These are phyloP conservation scores for Lutraria rhynchaena DNA, from an alignment of 1,140 invertebrate species.

Conservation along the genomic window DNA sequence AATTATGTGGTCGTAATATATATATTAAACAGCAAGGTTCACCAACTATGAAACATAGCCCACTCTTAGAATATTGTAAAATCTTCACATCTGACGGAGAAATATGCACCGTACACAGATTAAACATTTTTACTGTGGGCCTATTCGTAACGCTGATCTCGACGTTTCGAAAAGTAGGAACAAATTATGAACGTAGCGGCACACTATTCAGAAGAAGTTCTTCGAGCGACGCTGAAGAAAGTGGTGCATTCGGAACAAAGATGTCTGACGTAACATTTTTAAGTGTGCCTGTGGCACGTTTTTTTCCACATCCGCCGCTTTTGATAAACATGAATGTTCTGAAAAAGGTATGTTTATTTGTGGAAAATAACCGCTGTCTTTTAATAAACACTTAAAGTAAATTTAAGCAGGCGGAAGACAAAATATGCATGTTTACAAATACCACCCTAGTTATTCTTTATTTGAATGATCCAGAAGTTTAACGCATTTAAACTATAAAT, in stretches of 20 bases:
- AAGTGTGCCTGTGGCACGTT: constrained; percentile 7
- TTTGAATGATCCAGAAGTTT: too few species aligned
- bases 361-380: background rate
- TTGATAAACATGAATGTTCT: constrained; percentile 19
- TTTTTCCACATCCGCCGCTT: constrained; percentile 14
- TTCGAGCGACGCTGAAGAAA: constrained; percentile 7
- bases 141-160: constrained; percentile 34
- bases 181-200: constrained; percentile 44
- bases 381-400: background rate
- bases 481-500: too few species aligned
- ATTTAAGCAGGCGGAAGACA: constrained; percentile 4
- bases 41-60: constrained; percentile 3
- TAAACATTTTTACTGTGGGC: too few species aligned
- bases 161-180: constrained; percentile 26
- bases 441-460: too few species aligned
- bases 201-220: constrained; percentile 39
- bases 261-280: constrained; percentile 8
- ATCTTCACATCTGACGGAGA: too few species aligned
- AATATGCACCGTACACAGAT: too few species aligned
- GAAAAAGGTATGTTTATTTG: constrained; percentile 26
- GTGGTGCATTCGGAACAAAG: constrained; percentile 40
- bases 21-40: too few species aligned
- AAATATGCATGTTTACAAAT: too few species aligned
- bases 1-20: too few species aligned
- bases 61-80: too few species aligned